phyloP scores from a whole-genome alignment of 2,113 vertebrate genomes.

The Oncorhynchus tshawytscha region DNA sequence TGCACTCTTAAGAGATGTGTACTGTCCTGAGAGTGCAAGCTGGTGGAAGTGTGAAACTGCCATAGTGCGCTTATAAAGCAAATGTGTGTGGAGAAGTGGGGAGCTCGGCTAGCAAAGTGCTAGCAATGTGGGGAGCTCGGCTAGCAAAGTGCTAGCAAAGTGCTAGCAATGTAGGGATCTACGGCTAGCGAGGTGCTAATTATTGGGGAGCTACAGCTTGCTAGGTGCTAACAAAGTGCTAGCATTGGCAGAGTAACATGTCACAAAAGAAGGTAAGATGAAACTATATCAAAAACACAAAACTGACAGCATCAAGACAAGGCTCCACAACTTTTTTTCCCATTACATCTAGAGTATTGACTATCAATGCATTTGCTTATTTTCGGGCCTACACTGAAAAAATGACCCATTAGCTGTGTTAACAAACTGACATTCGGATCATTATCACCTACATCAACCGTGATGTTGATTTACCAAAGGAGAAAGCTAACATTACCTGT shows the following conservation, averaged over 20 bases:
- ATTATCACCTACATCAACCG: conserved; percentile 32
- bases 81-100: neutral
- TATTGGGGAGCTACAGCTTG: no score
- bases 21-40: conserved; percentile 23
- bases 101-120: neutral
- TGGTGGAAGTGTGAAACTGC: conserved; percentile 8
- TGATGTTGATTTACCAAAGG: no score
- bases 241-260: no score
- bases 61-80: neutral
- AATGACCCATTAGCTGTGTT: neutral
- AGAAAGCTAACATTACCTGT: neutral
- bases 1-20: conserved; percentile 28
- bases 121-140: neutral
- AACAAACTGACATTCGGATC: conserved; percentile 8
- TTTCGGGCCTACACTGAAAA: neutral
- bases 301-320: no score
- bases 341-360: no score
- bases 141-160: no score
- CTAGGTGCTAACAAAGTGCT: no score
- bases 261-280: no score
- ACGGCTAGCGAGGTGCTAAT: no score
- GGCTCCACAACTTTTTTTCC: no score
- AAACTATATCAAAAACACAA: no score
- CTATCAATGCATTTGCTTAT: neutral
- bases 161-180: neutral